Evolutionary conservation across 2,797 vertebrate species (phyloP), one percentile per base, ranked within the genome.

Genomic region (Arctocebus calabarensis): DNA sequence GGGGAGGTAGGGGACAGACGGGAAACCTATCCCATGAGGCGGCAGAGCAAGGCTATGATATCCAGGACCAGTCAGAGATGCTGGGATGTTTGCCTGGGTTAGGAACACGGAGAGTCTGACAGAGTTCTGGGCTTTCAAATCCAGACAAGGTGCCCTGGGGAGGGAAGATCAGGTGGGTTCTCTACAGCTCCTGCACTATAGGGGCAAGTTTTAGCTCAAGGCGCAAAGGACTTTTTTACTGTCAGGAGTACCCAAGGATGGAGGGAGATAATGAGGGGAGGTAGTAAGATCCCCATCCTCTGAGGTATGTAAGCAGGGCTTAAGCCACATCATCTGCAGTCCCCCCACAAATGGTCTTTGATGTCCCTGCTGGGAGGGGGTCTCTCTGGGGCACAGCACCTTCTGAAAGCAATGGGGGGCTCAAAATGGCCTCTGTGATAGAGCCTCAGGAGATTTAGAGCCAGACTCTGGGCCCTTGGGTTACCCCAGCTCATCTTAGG

Each of bases 201-300:
- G 61, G 17, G 34, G 7, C 34, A 73, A 75, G 8, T 45, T 94
- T 94, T 16, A 43, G 82, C 3, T 75, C 73, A 55, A 75, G 68
- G 64, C 22, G 64, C 29, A 91, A 34, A 94, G 29, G 74, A 84
- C 59, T 4, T 68, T 79, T 34, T 96, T 55, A 59, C 14, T 68
- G 34, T 74, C 73, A 17, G 68, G 52, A 29, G 7, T 59, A 20
- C n/a, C 29, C 10, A 16, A 32, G 70, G 32, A 68, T 62, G 23
- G 81, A 66, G 45, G 59, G 70, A 84, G n/a, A 22, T 4, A 71
- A 62, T 43, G 34, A 77, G 3, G 43, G 9, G 3, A 83, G 62
- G 70, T 27, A 14, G 71, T 37, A 19, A 68, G 71, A 68, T 71
- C 55, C 22, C 75, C 75, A 13, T 78, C 61, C 66, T 81, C 64